Base-by-base conservation (phyloP, 2,797 vertebrate species). In the Toxotes lorentzi region DNA sequence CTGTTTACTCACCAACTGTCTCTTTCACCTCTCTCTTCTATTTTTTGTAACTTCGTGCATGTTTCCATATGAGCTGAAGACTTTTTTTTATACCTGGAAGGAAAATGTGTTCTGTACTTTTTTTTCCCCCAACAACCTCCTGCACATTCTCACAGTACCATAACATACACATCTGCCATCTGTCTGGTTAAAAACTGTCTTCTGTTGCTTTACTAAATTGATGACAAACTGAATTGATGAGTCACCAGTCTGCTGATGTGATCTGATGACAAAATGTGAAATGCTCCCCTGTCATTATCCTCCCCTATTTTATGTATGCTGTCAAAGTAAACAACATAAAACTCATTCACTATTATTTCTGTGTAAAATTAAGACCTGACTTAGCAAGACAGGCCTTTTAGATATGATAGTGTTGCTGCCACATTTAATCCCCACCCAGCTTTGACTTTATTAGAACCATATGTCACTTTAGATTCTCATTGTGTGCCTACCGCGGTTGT, bases 191-290 rank as follows among this genome's bases (percentile, higher is more conserved):
- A 35, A 53, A 43, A 24, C 24, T 16, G 47, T 75, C 27, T 4
- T n/a, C 53, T 13, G 16, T 35, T 51, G 13, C 35, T 64, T 70
- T 30, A 32, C 34, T 47, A 16, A 58, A 63, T 23, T 45, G 38
- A 58, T 53, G 62, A 76, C 50, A 71, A 54, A 56, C 56, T 71
- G 40, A 34, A 23, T 14, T 35, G 38, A 45, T 50, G 65, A 81
- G 38, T 75, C 65, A 70, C 35, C 62, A 38, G 35, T 64, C 41
- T 38, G 57, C 79, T 68, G 35, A 40, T 51, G 48, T 47, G 48
- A 67, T 72, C 73, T 35, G 62, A 60, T 70, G 54, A 75, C 32
- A 61, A 5, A 11, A n/a, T 43, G 68, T 34, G 24, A 76, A 66
- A 48, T 34, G 41, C 2, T 38, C 13, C 27, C 57, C 61, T 58